These are phyloP conservation scores for Sebastes vulpes DNA, from an alignment of 2,797 vertebrate genomes.

Conservation along the genomic window DNA sequence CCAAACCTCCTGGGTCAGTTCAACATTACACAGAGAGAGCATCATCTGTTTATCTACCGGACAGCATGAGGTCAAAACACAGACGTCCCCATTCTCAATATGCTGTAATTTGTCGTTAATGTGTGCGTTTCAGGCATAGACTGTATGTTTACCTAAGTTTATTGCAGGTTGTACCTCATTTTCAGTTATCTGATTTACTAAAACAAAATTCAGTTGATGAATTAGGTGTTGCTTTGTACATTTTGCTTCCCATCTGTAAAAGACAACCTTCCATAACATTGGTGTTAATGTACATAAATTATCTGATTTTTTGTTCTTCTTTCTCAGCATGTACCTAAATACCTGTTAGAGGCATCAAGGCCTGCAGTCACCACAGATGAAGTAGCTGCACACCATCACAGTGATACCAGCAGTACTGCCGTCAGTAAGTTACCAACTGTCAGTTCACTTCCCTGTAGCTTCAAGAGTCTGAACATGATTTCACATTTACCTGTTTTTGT, in stretches of 20 bases:
- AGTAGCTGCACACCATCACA: not conserved
- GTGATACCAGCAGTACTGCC: not conserved
- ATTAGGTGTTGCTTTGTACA: not conserved
- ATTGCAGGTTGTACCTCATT: not conserved
- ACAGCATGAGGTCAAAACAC: not conserved
- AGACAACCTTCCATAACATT: not conserved
- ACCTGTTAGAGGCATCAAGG: conserved; percentile 45
- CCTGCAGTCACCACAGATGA: not conserved
- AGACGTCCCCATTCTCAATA: not conserved
- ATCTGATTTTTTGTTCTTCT: not conserved
- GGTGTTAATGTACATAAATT: not conserved
- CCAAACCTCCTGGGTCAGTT: conserved; percentile 47
- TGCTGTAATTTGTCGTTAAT: not conserved
- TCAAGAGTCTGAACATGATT: not conserved
- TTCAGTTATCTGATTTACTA: not conserved
- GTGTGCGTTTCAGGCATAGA: not conserved
- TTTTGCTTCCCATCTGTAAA: not conserved
- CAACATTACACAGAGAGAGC: not conserved
- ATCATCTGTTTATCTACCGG: not conserved
- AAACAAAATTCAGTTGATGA: not conserved
- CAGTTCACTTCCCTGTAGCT: not conserved
- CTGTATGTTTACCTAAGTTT: no score
- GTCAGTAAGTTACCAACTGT: conserved; percentile 28
- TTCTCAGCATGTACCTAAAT: conserved; percentile 69
- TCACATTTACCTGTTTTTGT: not conserved